These are phyloP conservation scores for Graphium colonna DNA, from an alignment of 2,888 invertebrate species.

Conservation along the genomic window DNA sequence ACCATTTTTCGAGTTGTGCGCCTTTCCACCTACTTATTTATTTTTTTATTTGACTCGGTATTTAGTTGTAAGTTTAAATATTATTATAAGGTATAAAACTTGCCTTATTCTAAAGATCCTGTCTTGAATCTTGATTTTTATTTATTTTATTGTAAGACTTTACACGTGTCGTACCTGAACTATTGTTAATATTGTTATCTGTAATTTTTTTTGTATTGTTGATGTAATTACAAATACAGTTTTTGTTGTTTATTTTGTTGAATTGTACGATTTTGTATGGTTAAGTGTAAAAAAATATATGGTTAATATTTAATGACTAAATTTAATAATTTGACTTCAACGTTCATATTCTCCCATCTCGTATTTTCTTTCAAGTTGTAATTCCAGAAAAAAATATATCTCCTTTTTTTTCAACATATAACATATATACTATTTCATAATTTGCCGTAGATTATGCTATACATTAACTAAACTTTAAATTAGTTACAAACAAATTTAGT, in stretches of 20 bases:
- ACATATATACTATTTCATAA: no score
- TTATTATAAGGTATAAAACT: not conserved
- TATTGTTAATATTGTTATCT: constrained; percentile 1
- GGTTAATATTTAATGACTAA: no score
- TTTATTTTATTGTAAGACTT: constrained; percentile 10
- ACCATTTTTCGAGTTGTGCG: not conserved
- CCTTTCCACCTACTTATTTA: not conserved
- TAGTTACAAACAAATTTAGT: no score
- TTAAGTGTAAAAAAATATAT: not conserved
- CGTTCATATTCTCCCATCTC: no score
- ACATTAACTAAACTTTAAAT: no score
- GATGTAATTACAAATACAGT: not conserved
- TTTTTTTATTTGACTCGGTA: not conserved
- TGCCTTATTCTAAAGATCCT: not conserved
- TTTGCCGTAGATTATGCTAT: no score
- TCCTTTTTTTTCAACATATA: no score
- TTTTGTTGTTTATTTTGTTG: not conserved
- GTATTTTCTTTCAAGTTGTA: no score
- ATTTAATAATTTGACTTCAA: no score
- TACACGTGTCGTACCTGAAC: constrained; percentile 17
- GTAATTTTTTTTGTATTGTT: not conserved
- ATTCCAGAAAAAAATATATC: no score
- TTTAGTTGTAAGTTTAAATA: constrained; percentile 3
- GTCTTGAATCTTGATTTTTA: constrained; percentile 7
- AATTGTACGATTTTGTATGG: no score